Evolutionary conservation across 1,140 invertebrate genomes (phyloP), one percentile per base, ranked within the genome.

Genomic region (Drosophila cardini): DNA sequence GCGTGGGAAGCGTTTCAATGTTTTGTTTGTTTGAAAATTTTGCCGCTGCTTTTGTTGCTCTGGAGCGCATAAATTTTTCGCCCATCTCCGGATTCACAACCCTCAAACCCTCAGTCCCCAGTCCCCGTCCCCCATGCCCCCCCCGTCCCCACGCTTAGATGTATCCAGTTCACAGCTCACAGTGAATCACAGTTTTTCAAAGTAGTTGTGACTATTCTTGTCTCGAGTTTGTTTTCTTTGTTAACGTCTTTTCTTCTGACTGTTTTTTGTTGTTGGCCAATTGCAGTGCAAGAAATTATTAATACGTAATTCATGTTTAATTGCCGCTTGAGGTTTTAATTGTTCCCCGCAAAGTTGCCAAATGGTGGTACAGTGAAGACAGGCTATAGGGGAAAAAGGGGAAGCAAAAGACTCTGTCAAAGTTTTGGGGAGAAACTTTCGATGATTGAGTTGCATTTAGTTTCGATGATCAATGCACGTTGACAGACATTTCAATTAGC

Each of bases 241-340:
- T 42, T 45, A 43, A 8, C 13, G 16, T 45, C 1, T 45, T 45
- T 16, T 15, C 2, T 15, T 1, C 43, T 21, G 21, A 26, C 21
- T 26, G 21, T 26, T 5, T 18, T 48, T 34, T 26, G 4, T 52
- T 32, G 61, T 64, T 30, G 43, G n/a, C 53, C 45, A 61, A 75
- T 68, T 81, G 65, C 71, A 65, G 64, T 53, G 45, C 40, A 64
- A 69, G 79, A 82, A 82, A 76, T 86, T 86, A 83, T 87, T 86
- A 86, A 86, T 86, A 87, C 82, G 87, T 86, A 87, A 87, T 86
- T 86, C 79, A 86, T 87, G 76, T 86, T 86, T 86, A 86, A 86
- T 86, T 86, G 83, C 82, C 42, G 73, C 16, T 58, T 53, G 43
- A 26, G 58, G 16, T 69, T 64, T 70, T 69, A 55, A 68, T 77